Conservation (phyloP, 2,797 vertebrate species). For the Chelon auratus region DNA sequence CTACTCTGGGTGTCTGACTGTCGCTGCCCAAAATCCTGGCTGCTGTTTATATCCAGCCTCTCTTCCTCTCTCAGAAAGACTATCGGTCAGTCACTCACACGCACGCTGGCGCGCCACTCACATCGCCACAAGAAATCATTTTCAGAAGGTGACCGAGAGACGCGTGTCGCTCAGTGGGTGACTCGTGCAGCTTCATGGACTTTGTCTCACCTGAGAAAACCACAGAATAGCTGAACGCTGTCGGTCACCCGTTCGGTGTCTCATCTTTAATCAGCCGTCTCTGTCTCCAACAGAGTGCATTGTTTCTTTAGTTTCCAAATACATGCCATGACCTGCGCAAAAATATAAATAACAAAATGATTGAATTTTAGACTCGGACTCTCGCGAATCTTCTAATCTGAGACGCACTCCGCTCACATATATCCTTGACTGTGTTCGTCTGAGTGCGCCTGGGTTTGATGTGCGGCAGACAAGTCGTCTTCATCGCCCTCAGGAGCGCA, state of each 20-base stretch:
- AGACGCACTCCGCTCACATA: neutral
- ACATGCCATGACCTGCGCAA: slow-evolving; percentile 44
- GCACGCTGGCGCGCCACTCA: slow-evolving; percentile 66
- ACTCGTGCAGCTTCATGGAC: slow-evolving; percentile 52
- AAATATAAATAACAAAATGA: neutral
- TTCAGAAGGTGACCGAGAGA: slow-evolving; percentile 76
- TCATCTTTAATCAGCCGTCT: slow-evolving; percentile 68
- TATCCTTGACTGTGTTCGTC: slow-evolving; percentile 21
- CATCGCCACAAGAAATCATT: slow-evolving; percentile 60
- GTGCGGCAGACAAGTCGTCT: slow-evolving; percentile 8
- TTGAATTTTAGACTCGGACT: slow-evolving; percentile 13
- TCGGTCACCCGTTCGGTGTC: slow-evolving; percentile 35
- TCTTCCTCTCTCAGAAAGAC: slow-evolving; percentile 50
- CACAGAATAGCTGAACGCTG: slow-evolving; percentile 34
- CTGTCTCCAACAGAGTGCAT: slow-evolving; percentile 60
- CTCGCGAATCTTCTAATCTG: slow-evolving; percentile 6
- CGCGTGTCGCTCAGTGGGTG: slow-evolving; percentile 48
- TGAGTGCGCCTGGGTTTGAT: slow-evolving; percentile 2
- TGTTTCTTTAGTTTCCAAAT: slow-evolving; percentile 76
- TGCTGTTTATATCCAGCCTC: slow-evolving; percentile 74
- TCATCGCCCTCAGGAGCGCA: slow-evolving; percentile 24
- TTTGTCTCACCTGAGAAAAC: slow-evolving; percentile 46
- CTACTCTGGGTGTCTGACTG: slow-evolving; percentile 53
- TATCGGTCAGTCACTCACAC: slow-evolving; percentile 60
- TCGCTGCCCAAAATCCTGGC: slow-evolving; percentile 60